Evolutionary conservation across 2,797 vertebrate genomes (phyloP).

Genomic region (Lithobates pipiens): DNA sequence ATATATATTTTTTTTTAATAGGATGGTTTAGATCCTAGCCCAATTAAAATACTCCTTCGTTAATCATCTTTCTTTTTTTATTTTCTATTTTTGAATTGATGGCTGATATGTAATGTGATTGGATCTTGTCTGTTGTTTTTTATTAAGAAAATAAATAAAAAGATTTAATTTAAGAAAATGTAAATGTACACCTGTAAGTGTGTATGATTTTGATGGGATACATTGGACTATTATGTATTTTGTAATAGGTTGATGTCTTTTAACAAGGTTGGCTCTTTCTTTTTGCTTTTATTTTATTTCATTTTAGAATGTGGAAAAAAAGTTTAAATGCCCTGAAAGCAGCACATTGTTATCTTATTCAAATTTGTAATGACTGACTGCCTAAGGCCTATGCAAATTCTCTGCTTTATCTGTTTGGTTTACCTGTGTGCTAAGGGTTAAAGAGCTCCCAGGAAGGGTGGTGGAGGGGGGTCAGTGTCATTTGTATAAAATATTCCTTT

Average conservation of each 20-base stretch:
- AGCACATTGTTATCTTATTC: constrained; percentile 85
- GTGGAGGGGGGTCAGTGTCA: constrained; percentile 60
- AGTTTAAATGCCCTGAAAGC: constrained; percentile 69
- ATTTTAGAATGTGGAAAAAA: constrained; percentile 2
- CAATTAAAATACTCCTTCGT: too few relatives aligned
- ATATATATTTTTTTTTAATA: too few relatives aligned
- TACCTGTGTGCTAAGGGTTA: constrained; percentile 70
- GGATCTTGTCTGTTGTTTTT: too few relatives aligned
- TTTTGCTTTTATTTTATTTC: constrained; percentile 3
- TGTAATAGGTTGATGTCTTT: background rate
- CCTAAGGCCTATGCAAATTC: constrained; percentile 78
- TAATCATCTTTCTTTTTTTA: too few relatives aligned
- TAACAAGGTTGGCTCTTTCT: background rate
- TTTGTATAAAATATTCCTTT: constrained; percentile 72
- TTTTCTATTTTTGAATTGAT: too few relatives aligned
- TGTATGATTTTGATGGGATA: too few relatives aligned
- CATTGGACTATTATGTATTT: background rate
- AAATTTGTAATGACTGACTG: constrained; percentile 79
- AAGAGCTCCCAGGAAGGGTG: constrained; percentile 63
- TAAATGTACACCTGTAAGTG: too few relatives aligned
- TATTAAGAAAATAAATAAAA: too few relatives aligned
- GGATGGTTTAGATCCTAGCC: too few relatives aligned
- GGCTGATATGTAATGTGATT: too few relatives aligned
- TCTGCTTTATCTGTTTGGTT: constrained; percentile 65
- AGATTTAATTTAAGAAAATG: too few relatives aligned